A percentile compares a stretch with the other conserved stretches of the same genome.
phyloP scores from a whole-genome alignment of 2,888 invertebrate species.

The Sympetrum striolatum region DNA sequence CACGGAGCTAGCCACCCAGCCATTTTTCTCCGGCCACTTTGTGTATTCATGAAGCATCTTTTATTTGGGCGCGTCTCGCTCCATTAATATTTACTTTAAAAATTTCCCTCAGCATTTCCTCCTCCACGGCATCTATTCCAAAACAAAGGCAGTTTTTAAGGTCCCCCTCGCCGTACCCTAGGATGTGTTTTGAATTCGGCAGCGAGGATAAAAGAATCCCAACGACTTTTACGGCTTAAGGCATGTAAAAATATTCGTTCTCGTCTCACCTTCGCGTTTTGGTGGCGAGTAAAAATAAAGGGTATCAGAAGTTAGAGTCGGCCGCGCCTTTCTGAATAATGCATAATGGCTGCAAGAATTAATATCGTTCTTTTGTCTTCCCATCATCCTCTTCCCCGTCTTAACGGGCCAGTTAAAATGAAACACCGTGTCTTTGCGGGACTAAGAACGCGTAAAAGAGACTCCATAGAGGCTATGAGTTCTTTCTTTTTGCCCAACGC shows the following conservation, averaged over 20 bases:
- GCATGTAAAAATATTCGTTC: neutral
- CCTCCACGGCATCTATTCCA: neutral
- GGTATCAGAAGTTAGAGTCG: neutral
- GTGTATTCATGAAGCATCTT: too few species aligned
- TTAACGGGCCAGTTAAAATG: neutral
- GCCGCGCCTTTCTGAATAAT: neutral
- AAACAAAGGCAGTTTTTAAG: neutral
- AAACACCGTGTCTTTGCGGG: neutral
- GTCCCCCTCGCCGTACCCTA: neutral
- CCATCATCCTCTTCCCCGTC: neutral
- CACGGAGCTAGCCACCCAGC: neutral
- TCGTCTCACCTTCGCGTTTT: neutral
- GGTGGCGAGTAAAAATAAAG: too few species aligned
- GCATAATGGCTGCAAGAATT: neutral
- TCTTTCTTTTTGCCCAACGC: too few species aligned
- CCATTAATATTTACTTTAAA: neutral
- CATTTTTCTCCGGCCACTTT: neutral
- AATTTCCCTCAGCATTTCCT: neutral
- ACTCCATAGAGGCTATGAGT: too few species aligned
- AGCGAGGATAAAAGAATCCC: neutral
- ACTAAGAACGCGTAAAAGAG: neutral
- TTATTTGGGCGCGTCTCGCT: neutral
- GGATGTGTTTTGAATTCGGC: neutral
- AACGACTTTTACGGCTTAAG: neutral
- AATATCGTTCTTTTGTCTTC: neutral